These are phyloP conservation scores for Champsocephalus esox DNA, from an alignment of 2,797 vertebrate genomes.

Conservation along the genomic window DNA sequence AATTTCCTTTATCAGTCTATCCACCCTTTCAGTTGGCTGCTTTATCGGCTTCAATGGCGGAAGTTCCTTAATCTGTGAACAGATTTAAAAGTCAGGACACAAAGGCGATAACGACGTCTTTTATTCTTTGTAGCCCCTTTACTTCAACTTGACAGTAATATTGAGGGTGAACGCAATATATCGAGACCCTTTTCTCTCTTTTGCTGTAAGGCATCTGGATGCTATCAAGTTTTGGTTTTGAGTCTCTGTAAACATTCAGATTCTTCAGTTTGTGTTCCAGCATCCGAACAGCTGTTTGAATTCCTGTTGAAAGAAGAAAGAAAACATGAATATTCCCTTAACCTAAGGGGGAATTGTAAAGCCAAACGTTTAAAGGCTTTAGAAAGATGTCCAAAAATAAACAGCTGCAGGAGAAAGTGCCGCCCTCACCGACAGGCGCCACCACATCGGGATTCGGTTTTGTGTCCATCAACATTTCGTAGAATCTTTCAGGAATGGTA, in stretches of 20 bases:
- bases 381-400: conserved; percentile 35
- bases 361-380: conserved; percentile 26
- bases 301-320: conserved; percentile 79
- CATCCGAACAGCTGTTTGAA: conserved; percentile 86
- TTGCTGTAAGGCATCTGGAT: conserved; percentile 77
- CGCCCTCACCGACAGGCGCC: conserved; percentile 81
- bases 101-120: neutral
- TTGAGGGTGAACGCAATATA: neutral
- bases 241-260: conserved; percentile 80
- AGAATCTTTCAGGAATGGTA: conserved; percentile 67
- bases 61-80: conserved; percentile 65
- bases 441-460: conserved; percentile 71
- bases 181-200: conserved; percentile 80
- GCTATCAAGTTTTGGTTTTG: conserved; percentile 78
- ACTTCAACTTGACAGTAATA: conserved; percentile 6
- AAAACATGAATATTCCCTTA: conserved; percentile 19
- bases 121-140: neutral
- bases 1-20: conserved; percentile 72
- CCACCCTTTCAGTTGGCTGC: conserved; percentile 56
- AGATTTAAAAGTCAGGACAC: conserved; percentile 21
- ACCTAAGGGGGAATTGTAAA: conserved; percentile 8
- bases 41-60: conserved; percentile 58
- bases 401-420: conserved; percentile 19
- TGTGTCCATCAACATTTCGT: conserved; percentile 76
- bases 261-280: conserved; percentile 84